phyloP scores from a whole-genome alignment of 2,888 invertebrate genomes.

The Dynastes hyllus region DNA sequence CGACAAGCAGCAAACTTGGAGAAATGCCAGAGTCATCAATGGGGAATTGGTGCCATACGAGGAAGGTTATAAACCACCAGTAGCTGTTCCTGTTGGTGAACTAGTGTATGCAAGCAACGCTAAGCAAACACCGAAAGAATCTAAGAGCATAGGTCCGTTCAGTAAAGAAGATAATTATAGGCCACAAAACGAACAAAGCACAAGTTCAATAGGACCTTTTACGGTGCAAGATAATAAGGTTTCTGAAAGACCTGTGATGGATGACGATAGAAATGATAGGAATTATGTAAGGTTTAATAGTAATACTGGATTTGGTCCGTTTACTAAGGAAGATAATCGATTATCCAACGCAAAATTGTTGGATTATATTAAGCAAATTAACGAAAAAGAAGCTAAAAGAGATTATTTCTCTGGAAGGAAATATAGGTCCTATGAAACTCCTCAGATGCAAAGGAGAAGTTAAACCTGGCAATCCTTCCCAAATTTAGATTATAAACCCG shows the following conservation, averaged over 20 bases:
- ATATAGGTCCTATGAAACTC: conserved; percentile 70
- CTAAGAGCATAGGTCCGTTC: conserved; percentile 70
- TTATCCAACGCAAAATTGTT: conserved; percentile 75
- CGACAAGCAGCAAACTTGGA: conserved; percentile 86
- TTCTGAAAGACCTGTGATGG: conserved; percentile 46
- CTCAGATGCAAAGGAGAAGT: conserved; percentile 80
- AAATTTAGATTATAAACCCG: conserved; percentile 79
- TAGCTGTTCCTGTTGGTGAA: conserved; percentile 76
- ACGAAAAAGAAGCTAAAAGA: conserved; percentile 77
- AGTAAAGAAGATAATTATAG: conserved; percentile 77
- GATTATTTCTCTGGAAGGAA: conserved; percentile 75
- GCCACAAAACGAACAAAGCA: conserved; percentile 66
- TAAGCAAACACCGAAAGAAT: conserved; percentile 45
- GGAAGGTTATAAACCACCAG: conserved; percentile 79
- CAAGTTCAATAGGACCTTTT: conserved; percentile 75
- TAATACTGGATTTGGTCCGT: conserved; percentile 74
- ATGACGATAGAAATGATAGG: conserved; percentile 57
- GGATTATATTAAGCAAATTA: conserved; percentile 80
- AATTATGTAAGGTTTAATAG: conserved; percentile 59
- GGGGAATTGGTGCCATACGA: conserved; percentile 86
- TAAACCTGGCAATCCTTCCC: conserved; percentile 77
- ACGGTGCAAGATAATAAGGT: conserved; percentile 75
- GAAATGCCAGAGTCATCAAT: conserved; percentile 91
- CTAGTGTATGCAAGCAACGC: conserved; percentile 71
- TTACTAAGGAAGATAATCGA: conserved; percentile 77